Conservation (phyloP, 2,113 vertebrate species). For the Athene noctua region DNA sequence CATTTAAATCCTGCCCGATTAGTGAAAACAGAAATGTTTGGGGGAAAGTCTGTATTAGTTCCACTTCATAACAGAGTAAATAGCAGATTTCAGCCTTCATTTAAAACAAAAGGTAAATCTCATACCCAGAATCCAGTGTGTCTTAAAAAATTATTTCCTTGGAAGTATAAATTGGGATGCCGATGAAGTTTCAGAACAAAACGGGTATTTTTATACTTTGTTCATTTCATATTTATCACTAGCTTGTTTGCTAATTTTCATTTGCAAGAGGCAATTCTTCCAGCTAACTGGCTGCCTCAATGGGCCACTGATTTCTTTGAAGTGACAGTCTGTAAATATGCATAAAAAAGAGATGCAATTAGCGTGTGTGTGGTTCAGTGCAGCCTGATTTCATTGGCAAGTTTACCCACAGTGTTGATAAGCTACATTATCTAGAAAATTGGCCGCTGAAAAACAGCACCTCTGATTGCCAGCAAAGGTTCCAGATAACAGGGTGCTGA, state of each 20-base stretch:
- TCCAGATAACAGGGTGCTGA: constrained; percentile 99
- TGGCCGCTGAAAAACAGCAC: constrained; percentile 99
- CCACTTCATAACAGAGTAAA: constrained; percentile 58
- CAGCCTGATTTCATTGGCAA: constrained; percentile 98
- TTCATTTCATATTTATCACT: constrained; percentile 95
- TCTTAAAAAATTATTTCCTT: constrained; percentile 66
- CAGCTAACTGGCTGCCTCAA: constrained; percentile 92
- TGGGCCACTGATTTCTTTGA: constrained; percentile 98
- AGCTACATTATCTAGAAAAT: constrained; percentile 99
- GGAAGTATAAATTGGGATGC: constrained; percentile 77
- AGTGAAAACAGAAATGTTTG: constrained; percentile 22
- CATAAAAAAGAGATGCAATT: constrained; percentile 99
- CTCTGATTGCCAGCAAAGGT: constrained; percentile 99
- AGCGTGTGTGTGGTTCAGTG: constrained; percentile 95
- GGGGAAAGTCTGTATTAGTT: constrained; percentile 69
- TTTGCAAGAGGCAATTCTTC: constrained; percentile 96
- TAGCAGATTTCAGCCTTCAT: constrained; percentile 60
- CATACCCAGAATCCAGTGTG: constrained; percentile 67
- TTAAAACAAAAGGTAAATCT: constrained; percentile 76
- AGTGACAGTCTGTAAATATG: constrained; percentile 99
- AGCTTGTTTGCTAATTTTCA: constrained; percentile 99
- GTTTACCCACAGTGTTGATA: constrained; percentile 98
- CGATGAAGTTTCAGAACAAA: constrained; percentile 84
- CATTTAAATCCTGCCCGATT: constrained; percentile 46
- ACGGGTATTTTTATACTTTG: constrained; percentile 78